Base-by-base conservation (phyloP, 2,113 vertebrate species). In the Butorides virescens region DNA sequence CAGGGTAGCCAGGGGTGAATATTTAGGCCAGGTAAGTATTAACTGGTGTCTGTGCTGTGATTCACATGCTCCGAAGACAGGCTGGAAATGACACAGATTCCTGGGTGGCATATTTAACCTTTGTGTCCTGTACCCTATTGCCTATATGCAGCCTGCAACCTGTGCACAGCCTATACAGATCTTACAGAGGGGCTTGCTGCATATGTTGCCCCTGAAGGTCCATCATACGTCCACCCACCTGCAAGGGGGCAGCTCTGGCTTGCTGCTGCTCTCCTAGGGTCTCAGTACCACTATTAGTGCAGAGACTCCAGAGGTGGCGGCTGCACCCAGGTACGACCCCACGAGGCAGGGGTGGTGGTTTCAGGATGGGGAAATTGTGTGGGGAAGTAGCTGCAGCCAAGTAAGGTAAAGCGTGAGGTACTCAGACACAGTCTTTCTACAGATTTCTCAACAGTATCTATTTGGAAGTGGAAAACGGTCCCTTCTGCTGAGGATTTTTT, bases 191-290 rank as follows among this genome's bases (percentile, higher is more conserved):
- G 19, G 1, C 16, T 70, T 80, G 65, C 23, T 61, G 39, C 1
- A 0, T 6, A 5, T 10, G 26, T 15, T 76, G 39, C 11, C 44
- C 39, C 65, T 75, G 62, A 55, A 74, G 27, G 50, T 18, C 44
- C 13, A 15, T 42, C 23, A 1, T 4, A 3, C 1, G 2, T 22
- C 9, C 34, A 9, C 19, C 16, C 25, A 50, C 34, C 22, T 61
- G 34, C 50, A 52, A 29, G 20, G 47, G 17, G 4, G 23, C 58
- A 89, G 68, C 27, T 23, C 14, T 25, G 50, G 16, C 36, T 65
- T 68, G 8, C 39, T 83, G 23, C 58, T 77, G 34, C 56, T 77
- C 36, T 49, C 1, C 20, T n/a, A 17, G 26, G 29, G 4, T 70
- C 34, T 80, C 63, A 11, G 15, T 8, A 9, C 13, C 39, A 5